Evolutionary conservation across 2,113 vertebrate species (phyloP), one percentile per base, ranked within the genome.

Genomic region (Meriones unguiculatus): DNA sequence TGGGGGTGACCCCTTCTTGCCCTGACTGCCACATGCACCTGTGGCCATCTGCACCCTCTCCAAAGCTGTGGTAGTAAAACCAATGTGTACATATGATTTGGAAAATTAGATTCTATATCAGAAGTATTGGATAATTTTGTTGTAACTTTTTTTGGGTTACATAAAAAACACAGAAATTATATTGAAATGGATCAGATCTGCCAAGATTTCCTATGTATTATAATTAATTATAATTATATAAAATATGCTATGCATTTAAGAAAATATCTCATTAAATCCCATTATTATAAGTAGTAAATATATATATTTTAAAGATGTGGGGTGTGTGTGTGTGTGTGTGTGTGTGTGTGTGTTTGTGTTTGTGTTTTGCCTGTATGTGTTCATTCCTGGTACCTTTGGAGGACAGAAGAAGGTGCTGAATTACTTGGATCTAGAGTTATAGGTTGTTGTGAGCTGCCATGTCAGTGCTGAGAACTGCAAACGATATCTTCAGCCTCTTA

Each of bases 81-180:
- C 70, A 84, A 20, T 62, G 54, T 92, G 14, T 70, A 64, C 90
- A 5, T 87, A 41, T 62, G 46, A 89, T 93, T 95, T 87, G 28
- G 78, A 92, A 96, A 92, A 64, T 75, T 94, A 7, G 41, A 69
- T 64, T 91, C 52, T 12, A 3, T 18, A 52, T 90, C 17, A 89
- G 72, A 89, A 70, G 32, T 93, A 10, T 91, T 96, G 54, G n/a
- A 84, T 59, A 91, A 85, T 84, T 92, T n/a, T 96, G 1, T 67
- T 94, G 28, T 89, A 80, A 80, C 50, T 80, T 54, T 54, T 76
- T 90, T 85, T 38, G 41, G 17, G 54, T 95, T 97, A 28, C 1
- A 64, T 70, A 69, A 20, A 87, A 86, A 64, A 65, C 25, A 78
- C 22, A 87, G 91, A 92, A 95, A 69, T 90, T 46, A 77, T 46